These are phyloP conservation scores for Lasioglossum marginatum DNA, from an alignment of 2,888 invertebrate genomes.

Conservation along the genomic window DNA sequence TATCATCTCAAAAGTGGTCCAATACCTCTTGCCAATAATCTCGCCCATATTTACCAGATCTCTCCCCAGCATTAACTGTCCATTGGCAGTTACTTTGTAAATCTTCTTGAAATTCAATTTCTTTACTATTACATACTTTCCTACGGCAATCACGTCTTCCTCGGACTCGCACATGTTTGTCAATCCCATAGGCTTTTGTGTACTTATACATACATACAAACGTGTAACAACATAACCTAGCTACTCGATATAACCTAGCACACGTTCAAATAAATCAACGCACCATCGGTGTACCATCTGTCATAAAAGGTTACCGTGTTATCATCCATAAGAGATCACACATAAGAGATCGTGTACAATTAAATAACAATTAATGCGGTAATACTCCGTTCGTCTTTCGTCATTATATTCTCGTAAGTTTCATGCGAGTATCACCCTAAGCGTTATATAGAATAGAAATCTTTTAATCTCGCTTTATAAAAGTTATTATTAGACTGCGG, in stretches of 20 bases:
- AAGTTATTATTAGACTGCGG: too few relatives aligned
- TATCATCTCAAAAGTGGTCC: conserved; percentile 91
- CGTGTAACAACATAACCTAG: background rate
- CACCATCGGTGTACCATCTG: background rate
- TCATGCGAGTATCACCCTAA: background rate
- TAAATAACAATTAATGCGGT: background rate
- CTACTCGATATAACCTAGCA: background rate
- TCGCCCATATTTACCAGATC: conserved; percentile 89
- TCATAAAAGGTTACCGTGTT: background rate
- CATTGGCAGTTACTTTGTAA: conserved; percentile 89
- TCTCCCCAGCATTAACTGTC: conserved; percentile 88
- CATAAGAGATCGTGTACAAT: background rate
- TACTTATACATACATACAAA: background rate
- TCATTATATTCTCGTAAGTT: background rate
- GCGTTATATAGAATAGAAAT: background rate
- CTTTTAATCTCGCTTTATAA: background rate
- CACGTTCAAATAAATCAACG: background rate
- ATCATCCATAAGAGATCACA: too few relatives aligned
- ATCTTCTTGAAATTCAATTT: conserved; percentile 92
- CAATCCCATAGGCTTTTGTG: background rate
- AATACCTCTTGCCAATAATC: conserved; percentile 89
- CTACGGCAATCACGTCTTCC: conserved; percentile 86
- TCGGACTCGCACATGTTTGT: conserved; percentile 49
- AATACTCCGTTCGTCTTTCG: background rate
- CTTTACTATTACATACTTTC: conserved; percentile 91